These are phyloP conservation scores for Sitodiplosis mosellana DNA, from an alignment of 1,140 invertebrate species.

Conservation along the genomic window DNA sequence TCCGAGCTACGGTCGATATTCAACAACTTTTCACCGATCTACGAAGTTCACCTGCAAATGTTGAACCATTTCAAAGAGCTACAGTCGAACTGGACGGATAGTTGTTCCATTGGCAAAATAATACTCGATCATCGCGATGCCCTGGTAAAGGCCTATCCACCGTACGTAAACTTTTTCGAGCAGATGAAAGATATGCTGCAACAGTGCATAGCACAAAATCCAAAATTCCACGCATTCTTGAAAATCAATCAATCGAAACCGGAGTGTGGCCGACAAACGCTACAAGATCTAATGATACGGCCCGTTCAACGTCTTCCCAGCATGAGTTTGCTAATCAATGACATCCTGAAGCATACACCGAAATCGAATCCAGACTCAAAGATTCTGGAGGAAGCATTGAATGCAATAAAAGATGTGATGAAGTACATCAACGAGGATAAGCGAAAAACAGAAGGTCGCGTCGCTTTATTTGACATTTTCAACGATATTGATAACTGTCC, in stretches of 20 bases:
- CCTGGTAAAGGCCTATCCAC: conserved; percentile 84
- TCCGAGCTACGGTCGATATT: conserved; percentile 93
- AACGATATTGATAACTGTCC: conserved; percentile 97
- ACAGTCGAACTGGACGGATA: conserved; percentile 54
- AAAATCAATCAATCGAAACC: conserved; percentile 83
- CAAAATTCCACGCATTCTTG: conserved; percentile 92
- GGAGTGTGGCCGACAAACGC: conserved; percentile 85
- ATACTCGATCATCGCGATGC: conserved; percentile 66
- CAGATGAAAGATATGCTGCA: conserved; percentile 84
- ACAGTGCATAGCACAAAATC: conserved; percentile 77
- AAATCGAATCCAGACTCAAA: conserved; percentile 71
- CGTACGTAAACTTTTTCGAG: conserved; percentile 96
- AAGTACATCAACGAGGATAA: conserved; percentile 95
- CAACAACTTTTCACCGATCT: conserved; percentile 85
- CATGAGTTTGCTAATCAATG: conserved; percentile 81
- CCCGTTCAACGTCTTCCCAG: conserved; percentile 93
- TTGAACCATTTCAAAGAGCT: conserved; percentile 30
- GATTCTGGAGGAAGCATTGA: conserved; percentile 67
- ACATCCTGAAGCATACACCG: conserved; percentile 80
- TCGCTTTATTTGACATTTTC: conserved; percentile 92
- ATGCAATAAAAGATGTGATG: conserved; percentile 81
- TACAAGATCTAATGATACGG: conserved; percentile 87
- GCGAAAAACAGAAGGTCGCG: conserved; percentile 80
- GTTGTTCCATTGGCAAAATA: conserved; percentile 69
- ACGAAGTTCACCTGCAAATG: conserved; percentile 75